phyloP scores from a whole-genome alignment of 2,113 vertebrate species.

The Rhabdornis inornatus region DNA sequence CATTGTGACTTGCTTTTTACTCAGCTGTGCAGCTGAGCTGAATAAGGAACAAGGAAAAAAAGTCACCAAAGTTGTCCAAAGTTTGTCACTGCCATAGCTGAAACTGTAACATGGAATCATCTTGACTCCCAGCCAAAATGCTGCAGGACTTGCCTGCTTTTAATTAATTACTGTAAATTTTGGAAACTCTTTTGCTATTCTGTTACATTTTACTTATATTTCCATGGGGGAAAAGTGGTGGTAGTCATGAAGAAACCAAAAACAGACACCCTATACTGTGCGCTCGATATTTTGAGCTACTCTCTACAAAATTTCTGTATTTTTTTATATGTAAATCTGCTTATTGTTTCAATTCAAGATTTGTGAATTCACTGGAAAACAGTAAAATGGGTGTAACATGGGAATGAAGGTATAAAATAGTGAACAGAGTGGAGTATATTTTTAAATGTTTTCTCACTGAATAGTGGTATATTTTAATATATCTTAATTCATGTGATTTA shows the following conservation, averaged over 20 bases:
- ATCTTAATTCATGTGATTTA: neutral
- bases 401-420: neutral
- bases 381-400: neutral
- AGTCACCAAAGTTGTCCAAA: slow-evolving; percentile 15
- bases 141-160: neutral
- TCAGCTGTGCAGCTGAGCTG: slow-evolving; percentile 32
- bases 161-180: neutral
- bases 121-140: neutral
- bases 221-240: neutral
- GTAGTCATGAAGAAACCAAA: neutral
- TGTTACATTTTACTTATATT: neutral
- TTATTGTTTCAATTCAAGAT: neutral
- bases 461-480: neutral
- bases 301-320: neutral
- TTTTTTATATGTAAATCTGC: neutral
- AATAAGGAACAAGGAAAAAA: slow-evolving; percentile 41
- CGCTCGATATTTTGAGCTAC: neutral
- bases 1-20: slow-evolving; percentile 39
- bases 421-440: neutral
- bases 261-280: neutral
- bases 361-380: neutral
- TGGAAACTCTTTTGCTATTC: neutral
- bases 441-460: neutral
- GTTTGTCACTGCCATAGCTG: neutral
- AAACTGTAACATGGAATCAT: neutral